Conservation (phyloP, 2,888 invertebrate genomes). For the Polietes domitor region DNA sequence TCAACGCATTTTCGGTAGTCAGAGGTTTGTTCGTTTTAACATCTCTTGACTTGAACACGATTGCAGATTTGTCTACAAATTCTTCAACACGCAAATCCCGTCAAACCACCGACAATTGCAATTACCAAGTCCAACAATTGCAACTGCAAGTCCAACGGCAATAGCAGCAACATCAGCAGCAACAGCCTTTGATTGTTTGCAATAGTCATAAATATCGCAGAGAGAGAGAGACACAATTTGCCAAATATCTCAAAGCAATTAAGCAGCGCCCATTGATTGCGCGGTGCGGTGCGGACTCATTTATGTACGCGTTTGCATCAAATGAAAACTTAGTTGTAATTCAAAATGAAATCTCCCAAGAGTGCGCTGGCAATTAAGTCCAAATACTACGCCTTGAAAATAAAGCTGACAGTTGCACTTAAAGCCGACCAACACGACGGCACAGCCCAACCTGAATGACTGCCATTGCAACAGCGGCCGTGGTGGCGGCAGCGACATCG, state of each 20-base stretch:
- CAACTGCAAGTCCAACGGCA: slow-evolving; percentile 2
- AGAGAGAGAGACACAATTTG: slow-evolving; percentile 46
- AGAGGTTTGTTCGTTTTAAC: background rate
- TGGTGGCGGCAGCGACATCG: slow-evolving; percentile 12
- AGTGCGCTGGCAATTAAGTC: slow-evolving; percentile 66
- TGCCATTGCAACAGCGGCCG: background rate
- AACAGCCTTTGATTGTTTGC: slow-evolving; percentile 24
- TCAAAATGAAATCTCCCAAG: slow-evolving; percentile 59
- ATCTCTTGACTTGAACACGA: background rate
- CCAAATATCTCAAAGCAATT: slow-evolving; percentile 56
- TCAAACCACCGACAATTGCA: background rate
- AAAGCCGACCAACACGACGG: slow-evolving; percentile 38
- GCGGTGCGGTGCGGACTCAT: slow-evolving; percentile 41
- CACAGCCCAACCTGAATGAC: background rate
- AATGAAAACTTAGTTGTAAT: slow-evolving; percentile 53
- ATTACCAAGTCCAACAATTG: too few relatives aligned
- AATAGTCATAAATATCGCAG: slow-evolving; percentile 48
- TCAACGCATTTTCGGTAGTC: background rate
- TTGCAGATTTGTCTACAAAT: background rate
- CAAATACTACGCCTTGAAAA: slow-evolving; percentile 63
- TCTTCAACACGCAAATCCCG: background rate
- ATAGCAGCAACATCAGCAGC: background rate
- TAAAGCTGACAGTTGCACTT: slow-evolving; percentile 65
- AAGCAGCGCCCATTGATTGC: slow-evolving; percentile 53
- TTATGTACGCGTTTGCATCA: background rate